phyloP scores from a whole-genome alignment of 2,797 vertebrate genomes.

The Sebastes melanostomus region DNA sequence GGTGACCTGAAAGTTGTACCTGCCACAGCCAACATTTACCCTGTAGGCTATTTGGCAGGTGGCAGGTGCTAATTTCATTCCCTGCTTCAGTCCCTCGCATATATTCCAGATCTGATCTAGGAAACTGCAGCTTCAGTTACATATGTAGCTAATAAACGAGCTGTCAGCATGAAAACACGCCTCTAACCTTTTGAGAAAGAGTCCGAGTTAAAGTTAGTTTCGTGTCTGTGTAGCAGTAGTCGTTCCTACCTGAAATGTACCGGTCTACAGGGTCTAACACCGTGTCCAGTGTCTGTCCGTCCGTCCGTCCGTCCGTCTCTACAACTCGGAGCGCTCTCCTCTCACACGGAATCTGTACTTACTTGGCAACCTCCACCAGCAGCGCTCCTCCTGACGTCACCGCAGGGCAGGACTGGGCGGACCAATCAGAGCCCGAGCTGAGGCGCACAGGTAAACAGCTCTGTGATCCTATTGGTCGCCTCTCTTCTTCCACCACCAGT shows the following conservation, averaged over 20 bases:
- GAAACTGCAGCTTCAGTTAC: constrained; percentile 24
- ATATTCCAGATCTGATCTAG: neutral
- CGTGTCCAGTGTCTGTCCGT: constrained; percentile 9
- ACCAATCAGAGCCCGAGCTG: constrained; percentile 58
- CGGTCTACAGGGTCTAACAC: neutral
- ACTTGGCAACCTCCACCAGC: constrained; percentile 32
- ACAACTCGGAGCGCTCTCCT: constrained; percentile 33
- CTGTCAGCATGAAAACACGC: neutral
- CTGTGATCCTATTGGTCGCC: neutral
- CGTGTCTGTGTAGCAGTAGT: neutral
- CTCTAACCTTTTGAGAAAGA: neutral
- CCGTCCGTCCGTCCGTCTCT: neutral
- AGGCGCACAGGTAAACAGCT: constrained; percentile 51
- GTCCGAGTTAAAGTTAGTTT: constrained; percentile 16
- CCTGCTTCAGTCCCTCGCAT: no score
- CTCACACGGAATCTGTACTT: constrained; percentile 28
- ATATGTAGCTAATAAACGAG: neutral
- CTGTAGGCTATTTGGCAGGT: no score
- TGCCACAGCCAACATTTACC: no score
- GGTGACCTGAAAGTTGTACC: no score
- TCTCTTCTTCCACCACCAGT: neutral
- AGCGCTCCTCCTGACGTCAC: constrained; percentile 61
- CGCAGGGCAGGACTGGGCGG: constrained; percentile 7
- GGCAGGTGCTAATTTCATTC: no score
- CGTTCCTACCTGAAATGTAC: constrained; percentile 56